These are phyloP conservation scores for Polyploca ridens DNA, from an alignment of 2,888 invertebrate species.

Conservation along the genomic window DNA sequence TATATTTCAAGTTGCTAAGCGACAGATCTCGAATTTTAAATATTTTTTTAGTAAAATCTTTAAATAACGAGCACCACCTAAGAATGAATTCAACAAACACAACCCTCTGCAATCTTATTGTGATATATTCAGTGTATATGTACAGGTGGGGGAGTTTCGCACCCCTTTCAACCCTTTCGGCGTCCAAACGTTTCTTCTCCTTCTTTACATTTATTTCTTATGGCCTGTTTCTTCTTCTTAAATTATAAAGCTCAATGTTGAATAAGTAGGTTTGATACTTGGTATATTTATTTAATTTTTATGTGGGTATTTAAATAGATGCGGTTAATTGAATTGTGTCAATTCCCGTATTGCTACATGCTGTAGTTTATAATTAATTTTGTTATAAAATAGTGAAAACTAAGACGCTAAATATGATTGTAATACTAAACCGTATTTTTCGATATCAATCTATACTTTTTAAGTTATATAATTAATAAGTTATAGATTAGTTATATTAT, in stretches of 20 bases:
- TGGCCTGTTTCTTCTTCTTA: constrained; percentile 85
- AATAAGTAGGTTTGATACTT: constrained; percentile 66
- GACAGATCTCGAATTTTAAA: neutral
- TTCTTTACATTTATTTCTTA: constrained; percentile 85
- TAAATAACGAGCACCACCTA: neutral
- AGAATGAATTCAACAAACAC: constrained; percentile 39
- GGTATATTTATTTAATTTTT: constrained; percentile 18
- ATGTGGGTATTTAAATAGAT: neutral
- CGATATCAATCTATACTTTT: too few relatives aligned
- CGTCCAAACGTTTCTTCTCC: constrained; percentile 82
- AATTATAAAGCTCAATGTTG: constrained; percentile 77
- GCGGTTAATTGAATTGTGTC: too few relatives aligned
- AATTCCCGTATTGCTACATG: too few relatives aligned
- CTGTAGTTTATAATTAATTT: too few relatives aligned
- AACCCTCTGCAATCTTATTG: constrained; percentile 30
- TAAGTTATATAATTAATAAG: too few relatives aligned
- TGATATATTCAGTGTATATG: constrained; percentile 53
- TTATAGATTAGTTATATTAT: too few relatives aligned
- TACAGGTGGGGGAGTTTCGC: constrained; percentile 74
- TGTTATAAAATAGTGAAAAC: too few relatives aligned
- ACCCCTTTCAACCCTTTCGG: constrained; percentile 83
- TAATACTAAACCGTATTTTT: too few relatives aligned
- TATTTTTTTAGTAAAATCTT: constrained; percentile 30
- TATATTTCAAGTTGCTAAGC: too few relatives aligned
- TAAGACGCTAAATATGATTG: too few relatives aligned